Percentiles rank a stretch among this genome's conserved stretches.
Conservation (phyloP, 2,113 vertebrate genomes). For the Brachypteracias leptosomus region DNA sequence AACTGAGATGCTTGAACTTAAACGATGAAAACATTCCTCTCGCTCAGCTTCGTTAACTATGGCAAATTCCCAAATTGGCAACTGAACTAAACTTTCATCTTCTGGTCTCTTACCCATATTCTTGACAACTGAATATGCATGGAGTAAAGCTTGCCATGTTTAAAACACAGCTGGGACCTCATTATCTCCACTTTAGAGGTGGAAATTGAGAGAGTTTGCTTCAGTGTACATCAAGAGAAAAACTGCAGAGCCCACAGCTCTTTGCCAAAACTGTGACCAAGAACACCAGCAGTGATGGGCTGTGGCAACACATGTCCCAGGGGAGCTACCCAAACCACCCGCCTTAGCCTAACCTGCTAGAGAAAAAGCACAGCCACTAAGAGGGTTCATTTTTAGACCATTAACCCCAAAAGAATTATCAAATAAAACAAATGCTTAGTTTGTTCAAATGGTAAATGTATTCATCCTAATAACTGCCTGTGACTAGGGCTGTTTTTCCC, state of each 20-base stretch:
- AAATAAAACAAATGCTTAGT: background rate
- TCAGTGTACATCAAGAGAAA: background rate
- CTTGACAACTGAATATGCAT: background rate
- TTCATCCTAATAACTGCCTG: background rate
- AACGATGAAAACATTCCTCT: background rate
- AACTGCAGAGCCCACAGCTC: background rate
- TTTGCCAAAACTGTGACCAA: background rate
- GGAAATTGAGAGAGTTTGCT: background rate
- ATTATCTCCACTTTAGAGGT: background rate
- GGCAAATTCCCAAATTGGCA: background rate
- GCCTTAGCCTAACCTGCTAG: background rate
- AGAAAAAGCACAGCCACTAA: background rate
- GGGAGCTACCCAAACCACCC: background rate
- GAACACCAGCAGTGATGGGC: background rate
- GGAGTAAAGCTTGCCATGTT: background rate
- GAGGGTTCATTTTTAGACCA: background rate
- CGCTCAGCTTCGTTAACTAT: background rate
- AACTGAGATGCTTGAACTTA: background rate
- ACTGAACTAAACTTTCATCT: background rate
- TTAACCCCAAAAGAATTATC: background rate
- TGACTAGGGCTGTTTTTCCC: background rate
- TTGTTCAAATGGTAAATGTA: background rate
- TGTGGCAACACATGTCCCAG: background rate
- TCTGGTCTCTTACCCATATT: background rate
- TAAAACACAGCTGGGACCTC: background rate